Conservation (phyloP, 2,888 invertebrate species). For the Mythimna lalbum region DNA sequence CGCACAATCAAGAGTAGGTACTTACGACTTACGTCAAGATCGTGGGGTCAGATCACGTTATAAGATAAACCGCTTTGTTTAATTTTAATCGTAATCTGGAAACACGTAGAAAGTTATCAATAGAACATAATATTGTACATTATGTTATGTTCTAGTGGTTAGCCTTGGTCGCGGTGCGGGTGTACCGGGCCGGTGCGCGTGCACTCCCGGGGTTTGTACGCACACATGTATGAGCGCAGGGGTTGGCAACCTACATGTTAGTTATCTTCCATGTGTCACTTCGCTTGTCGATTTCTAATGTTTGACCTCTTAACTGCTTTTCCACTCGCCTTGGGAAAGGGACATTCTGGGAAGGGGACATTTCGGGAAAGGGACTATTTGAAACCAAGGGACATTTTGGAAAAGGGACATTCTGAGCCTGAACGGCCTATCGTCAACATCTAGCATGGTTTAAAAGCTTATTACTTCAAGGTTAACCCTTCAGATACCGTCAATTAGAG, state of each 20-base stretch:
- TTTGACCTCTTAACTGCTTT: no score
- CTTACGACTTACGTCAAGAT: constrained; percentile 50
- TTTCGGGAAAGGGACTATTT: no score
- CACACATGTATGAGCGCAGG: constrained; percentile 9
- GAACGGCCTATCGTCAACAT: no score
- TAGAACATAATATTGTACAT: constrained; percentile 35
- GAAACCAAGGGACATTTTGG: no score
- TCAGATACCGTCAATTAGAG: no score
- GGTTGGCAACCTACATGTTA: constrained; percentile 2
- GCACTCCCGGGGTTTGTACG: constrained; percentile 41
- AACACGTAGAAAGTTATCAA: constrained; percentile 61
- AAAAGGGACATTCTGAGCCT: no score
- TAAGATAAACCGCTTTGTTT: constrained; percentile 51
- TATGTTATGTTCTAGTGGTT: neutral
- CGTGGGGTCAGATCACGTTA: constrained; percentile 51
- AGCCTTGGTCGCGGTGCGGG: constrained; percentile 53
- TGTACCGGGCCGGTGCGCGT: constrained; percentile 40
- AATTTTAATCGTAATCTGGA: constrained; percentile 37
- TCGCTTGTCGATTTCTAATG: no score
- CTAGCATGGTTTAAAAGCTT: no score
- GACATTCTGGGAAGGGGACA: no score
- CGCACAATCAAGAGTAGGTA: constrained; percentile 14
- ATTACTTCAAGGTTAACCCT: no score
- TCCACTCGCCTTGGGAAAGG: no score
- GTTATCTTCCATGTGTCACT: no score